Base-by-base conservation (phyloP, 2,797 vertebrate genomes). In the Sebastes diaconus region DNA sequence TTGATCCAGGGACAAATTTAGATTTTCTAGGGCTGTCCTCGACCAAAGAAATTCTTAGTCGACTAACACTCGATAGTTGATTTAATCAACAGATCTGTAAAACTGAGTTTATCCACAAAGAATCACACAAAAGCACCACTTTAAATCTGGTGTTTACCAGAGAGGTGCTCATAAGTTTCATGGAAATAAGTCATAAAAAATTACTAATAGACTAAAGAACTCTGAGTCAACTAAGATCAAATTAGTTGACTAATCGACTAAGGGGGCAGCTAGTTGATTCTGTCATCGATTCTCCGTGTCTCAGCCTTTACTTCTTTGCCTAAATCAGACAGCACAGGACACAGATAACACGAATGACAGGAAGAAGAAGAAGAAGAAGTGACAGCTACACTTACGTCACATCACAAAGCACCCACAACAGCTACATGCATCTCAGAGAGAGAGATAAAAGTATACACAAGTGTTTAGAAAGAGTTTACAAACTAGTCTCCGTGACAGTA, bases 401-500 rank as follows among this genome's bases (percentile, higher is more conserved):
- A 69, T 89, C 93, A 94, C 92, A 93, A 97, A 94, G 95, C 97
- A 99, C 97, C 97, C 97, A 99, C 98, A 92, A 99, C 97, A 96
- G 96, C 94, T 97, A 82, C 98, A 99, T 99, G 98, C 98, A 99
- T 97, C 90, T 90, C 82, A 82, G 67, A 90, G 83, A 88, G 74
- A 88, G 74, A 85, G 67, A 83, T 82, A 75, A 77, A 55, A 83
- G 84, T 84, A 85, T 67, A 90, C 86, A 80, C 74, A 93, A 94
- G 90, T 73, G 88, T 93, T 93, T 92, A 94, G 95, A 98, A 98
- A 98, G 95, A 96, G 94, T 98, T 99, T 98, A 99, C 99, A 98
- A 98, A 99, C 99, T 99, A 99, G 95, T 98, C 97, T 99, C 98
- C 95, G 96, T 96, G 97, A 96, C 92, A 96, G 96, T 97, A 97